Evolutionary conservation across 1,140 invertebrate genomes (phyloP).

Genomic region (Bilobella aurantiaca): DNA sequence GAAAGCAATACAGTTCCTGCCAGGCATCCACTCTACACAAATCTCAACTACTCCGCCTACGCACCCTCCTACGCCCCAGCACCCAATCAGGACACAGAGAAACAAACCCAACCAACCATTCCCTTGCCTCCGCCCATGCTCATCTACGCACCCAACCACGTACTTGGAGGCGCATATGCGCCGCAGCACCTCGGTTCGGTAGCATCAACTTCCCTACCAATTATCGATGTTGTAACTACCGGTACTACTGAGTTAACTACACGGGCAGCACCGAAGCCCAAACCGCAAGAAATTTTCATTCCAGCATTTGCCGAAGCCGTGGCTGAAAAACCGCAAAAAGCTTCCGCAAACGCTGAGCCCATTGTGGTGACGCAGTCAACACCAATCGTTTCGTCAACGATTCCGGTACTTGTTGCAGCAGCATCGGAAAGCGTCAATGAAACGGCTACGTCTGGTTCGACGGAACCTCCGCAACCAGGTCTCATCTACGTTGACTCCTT

Average conservation of each 20-base stretch:
- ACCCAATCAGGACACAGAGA: background rate
- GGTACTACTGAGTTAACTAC: background rate
- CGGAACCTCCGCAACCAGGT: background rate
- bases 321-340: background rate
- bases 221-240: too few relatives aligned
- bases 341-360: too few relatives aligned
- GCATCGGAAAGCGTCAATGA: background rate
- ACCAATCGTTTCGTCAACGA: too few relatives aligned
- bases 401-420: background rate
- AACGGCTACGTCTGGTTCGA: background rate
- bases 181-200: too few relatives aligned
- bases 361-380: too few relatives aligned
- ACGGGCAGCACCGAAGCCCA: background rate
- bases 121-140: background rate
- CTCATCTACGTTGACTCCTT: conserved; percentile 4
- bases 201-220: too few relatives aligned
- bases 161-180: background rate
- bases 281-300: background rate
- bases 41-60: background rate
- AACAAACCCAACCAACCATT: background rate
- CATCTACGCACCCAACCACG: background rate
- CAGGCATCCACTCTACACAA: too few relatives aligned
- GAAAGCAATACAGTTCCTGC: background rate
- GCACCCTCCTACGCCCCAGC: background rate
- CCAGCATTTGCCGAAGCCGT: background rate